Base-by-base conservation (phyloP, 2,888 invertebrate genomes). In the Scaptomyza caliginosa region DNA sequence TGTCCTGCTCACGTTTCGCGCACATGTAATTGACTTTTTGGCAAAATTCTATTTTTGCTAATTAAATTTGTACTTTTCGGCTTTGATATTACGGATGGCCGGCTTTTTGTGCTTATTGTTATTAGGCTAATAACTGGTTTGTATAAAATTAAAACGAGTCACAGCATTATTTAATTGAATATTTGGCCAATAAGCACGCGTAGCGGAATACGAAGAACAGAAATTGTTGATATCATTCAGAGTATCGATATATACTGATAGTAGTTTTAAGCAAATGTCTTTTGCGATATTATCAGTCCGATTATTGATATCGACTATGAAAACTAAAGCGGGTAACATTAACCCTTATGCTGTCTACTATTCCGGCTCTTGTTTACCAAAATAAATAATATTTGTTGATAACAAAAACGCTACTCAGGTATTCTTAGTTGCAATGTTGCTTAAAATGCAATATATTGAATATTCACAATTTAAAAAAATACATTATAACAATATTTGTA, bases 21-120 rank as follows among this genome's bases (percentile, higher is more conserved):
- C 73, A 76, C 72, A 76, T 60, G 64, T 54, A 49, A 38, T 63
- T 56, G 48, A 50, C 57, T 49, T 55, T 58, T 60, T 32, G 13
- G 49, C 45, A 49, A 46, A 54, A 36, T 19, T 4, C 2, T 30
- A 8, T 28, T 43, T 40, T 45, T 28, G 17, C 19, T 21, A 17
- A 46, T 13, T 42, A 7, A 13, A 49, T 46, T 38, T 52, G 23
- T 38, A 49, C 36, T 28, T 38, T 45, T 1, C 11, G 26, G 7
- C n/a, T 36, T 49, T 4, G 4, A 30, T 19, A 7, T 11, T 6
- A 34, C 10, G 11, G 4, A n/a, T 19, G n/a, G 7, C 5, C 3
- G 11, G 6, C n/a, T 23, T 8, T 16, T 16, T 32, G 3, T 2
- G 28, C n/a, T 3, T 10, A 23, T 4, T 3, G 32, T 6, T 21